These are phyloP conservation scores for Clarias platycephalus DNA, from an alignment of 2,797 vertebrate species.

Conservation along the genomic window DNA sequence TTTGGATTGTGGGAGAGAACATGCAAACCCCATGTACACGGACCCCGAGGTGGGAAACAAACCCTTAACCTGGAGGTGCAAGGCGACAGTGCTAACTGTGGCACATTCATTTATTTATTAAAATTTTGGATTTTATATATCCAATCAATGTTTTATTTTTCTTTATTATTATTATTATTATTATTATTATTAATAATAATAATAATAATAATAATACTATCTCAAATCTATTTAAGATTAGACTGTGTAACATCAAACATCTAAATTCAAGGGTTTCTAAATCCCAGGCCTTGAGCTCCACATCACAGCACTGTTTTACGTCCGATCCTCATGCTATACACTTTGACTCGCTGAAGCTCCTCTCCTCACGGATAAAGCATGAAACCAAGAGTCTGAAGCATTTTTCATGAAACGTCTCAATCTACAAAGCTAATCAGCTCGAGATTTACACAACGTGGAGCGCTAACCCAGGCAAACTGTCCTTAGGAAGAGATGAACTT, in stretches of 20 bases:
- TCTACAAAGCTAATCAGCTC: slow-evolving; percentile 5
- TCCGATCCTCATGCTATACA: background rate
- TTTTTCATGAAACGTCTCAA: background rate
- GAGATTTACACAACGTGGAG: background rate
- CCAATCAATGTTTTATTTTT: too few species aligned
- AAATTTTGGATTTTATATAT: too few species aligned
- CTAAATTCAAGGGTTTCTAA: background rate
- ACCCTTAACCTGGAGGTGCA: too few species aligned
- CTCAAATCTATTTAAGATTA: too few species aligned
- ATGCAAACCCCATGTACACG: too few species aligned
- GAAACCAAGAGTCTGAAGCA: background rate
- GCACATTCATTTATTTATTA: background rate
- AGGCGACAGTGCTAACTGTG: too few species aligned
- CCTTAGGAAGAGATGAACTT: slow-evolving; percentile 7
- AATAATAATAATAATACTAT: too few species aligned
- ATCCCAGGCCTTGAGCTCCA: background rate
- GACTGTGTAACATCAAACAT: background rate
- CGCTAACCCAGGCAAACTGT: slow-evolving; percentile 6
- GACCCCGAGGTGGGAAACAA: too few species aligned
- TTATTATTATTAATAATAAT: too few species aligned
- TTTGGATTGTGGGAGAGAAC: too few species aligned
- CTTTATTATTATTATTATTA: too few species aligned
- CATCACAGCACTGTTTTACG: background rate
- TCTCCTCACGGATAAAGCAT: background rate
- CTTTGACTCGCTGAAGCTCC: slow-evolving; percentile 1